Base-by-base conservation (phyloP, 1,140 invertebrate species). In the Metopolophium dirhodum region DNA sequence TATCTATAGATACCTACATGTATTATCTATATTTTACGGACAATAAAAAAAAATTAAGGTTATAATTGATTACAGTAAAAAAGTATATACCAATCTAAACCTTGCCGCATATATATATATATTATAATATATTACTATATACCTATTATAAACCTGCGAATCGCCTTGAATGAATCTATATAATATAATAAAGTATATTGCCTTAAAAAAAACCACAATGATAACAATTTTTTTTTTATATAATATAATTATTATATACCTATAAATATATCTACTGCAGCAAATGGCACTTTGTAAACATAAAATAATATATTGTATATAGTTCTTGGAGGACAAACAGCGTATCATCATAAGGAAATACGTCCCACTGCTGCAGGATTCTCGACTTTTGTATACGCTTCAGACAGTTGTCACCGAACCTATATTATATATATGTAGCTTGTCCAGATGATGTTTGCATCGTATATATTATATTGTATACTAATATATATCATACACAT, bases 41-140 rank as follows among this genome's bases (percentile, higher is more conserved):
- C 22, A 89, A 89, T 89, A 87, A 86, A 89, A 89, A 35, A 47
- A 47, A 89, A 89, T 54, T 54, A 89, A 89, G 87, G 87, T 54
- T 57, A 26, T 77, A 54, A 54, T 89, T 54, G 7, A 54, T 87
- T 87, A 87, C 6, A 47, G 14, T n/a, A 30, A 87, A 47, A 87
- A 87, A 49, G 2, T 41, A 41, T 87, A 49, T 45, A 30, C 14
- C 61, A n/a, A 47, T 45, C 14, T 87, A 87, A 47, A 87, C 85
- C 41, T 68, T 68, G 61, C 11, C 30, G 14, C 26, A 61, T 30
- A 68, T 68, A 61, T 30, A 23, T 57, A 3, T 23, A 3, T 61
- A 61, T 30, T 61, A 61, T 30, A 41, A 4, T 41, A 30, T 61
- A 30, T 26, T 26, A 22, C 26, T 85, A 45, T 18, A 41, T 41